Evolutionary conservation across 1,140 invertebrate genomes (phyloP).

Genomic region (Chymomyza costata): DNA sequence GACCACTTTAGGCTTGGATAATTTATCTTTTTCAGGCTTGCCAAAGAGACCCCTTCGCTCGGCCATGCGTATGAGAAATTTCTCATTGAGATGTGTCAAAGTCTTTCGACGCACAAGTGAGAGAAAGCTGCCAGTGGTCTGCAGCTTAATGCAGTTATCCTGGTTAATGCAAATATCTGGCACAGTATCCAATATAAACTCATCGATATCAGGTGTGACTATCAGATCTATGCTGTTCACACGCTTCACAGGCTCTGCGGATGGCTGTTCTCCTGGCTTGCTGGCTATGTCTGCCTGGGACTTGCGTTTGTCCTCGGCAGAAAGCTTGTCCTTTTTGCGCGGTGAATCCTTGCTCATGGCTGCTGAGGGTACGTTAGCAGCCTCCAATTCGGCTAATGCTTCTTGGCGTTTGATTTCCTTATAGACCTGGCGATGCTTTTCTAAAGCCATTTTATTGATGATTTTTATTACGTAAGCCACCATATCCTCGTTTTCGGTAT

Average conservation of each 20-base stretch:
- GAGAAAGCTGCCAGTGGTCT: constrained; percentile 82
- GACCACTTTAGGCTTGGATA: constrained; percentile 33
- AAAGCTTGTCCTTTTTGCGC: constrained; percentile 51
- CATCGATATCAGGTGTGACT: constrained; percentile 81
- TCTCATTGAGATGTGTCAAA: constrained; percentile 84
- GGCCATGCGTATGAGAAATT: constrained; percentile 87
- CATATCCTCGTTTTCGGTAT: constrained; percentile 81
- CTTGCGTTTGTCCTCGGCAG: constrained; percentile 35
- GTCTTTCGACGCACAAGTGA: constrained; percentile 84
- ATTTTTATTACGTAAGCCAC: constrained; percentile 78
- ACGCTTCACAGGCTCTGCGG: constrained; percentile 14
- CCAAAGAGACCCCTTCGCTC: constrained; percentile 86
- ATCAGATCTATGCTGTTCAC: constrained; percentile 59
- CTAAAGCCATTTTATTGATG: constrained; percentile 79
- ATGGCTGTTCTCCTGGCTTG: constrained; percentile 7
- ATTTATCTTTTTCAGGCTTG: constrained; percentile 58
- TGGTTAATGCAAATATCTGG: constrained; percentile 78
- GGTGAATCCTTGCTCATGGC: constrained; percentile 60
- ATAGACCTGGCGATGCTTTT: constrained; percentile 77
- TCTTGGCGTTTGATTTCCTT: constrained; percentile 62
- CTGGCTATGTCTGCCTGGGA: constrained; percentile 30
- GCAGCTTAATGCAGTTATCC: constrained; percentile 75
- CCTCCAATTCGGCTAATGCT: constrained; percentile 62
- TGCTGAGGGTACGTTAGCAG: constrained; percentile 63
- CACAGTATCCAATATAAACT: constrained; percentile 80